A percentile compares a stretch with the other conserved stretches of the same genome.
phyloP scores from a whole-genome alignment of 2,113 vertebrate genomes.

The Eptatretus burgeri region DNA sequence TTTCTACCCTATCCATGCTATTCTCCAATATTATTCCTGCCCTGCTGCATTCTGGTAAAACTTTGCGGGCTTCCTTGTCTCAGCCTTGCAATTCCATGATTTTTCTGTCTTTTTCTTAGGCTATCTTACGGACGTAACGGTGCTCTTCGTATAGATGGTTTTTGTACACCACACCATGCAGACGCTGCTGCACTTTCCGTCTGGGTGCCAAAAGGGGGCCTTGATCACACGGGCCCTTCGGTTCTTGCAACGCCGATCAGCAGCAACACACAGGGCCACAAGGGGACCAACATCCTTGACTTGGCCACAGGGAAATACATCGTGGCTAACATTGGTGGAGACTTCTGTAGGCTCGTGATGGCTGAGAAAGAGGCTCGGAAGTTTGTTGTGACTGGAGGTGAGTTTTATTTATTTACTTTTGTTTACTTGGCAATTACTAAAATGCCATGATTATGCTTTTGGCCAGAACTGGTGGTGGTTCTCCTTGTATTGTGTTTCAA shows the following conservation, averaged over 20 bases:
- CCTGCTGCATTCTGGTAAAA: background rate
- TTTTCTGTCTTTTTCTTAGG: slow-evolving; percentile 17
- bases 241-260: background rate
- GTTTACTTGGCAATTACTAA: slow-evolving; percentile 7
- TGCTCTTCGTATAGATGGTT: slow-evolving; percentile 70
- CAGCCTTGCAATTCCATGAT: background rate
- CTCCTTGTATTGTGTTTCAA: too few relatives aligned
- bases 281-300: slow-evolving; percentile 21
- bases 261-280: background rate
- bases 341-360: slow-evolving; percentile 97
- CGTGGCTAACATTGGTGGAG: slow-evolving; percentile 85
- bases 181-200: slow-evolving; percentile 82
- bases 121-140: slow-evolving; percentile 84
- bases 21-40: background rate
- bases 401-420: slow-evolving; percentile 8
- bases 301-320: slow-evolving; percentile 96
- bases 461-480: background rate
- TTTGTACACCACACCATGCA: slow-evolving; percentile 79
- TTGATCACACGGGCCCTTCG: background rate
- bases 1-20: background rate
- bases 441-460: slow-evolving; percentile 6
- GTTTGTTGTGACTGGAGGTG: slow-evolving; percentile 52
- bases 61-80: background rate
- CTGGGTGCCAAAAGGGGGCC: slow-evolving; percentile 32
- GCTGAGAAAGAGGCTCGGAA: slow-evolving; percentile 98